Percentiles rank a stretch among this genome's conserved stretches.
phyloP scores from a whole-genome alignment of 2,797 vertebrate species.

The Halcyon badia region DNA sequence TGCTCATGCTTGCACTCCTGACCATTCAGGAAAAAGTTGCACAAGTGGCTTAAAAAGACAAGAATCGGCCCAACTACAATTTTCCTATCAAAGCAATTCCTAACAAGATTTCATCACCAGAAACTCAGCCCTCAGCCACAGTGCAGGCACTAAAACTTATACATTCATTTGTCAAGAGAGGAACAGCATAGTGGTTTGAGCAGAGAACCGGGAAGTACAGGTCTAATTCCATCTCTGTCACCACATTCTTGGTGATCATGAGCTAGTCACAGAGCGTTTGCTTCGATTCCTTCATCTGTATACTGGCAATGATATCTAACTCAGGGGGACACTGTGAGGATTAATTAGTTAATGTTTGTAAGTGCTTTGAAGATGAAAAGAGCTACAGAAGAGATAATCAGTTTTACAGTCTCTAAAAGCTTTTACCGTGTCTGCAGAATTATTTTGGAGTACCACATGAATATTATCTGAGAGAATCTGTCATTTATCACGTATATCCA shows the following conservation, averaged over 20 bases:
- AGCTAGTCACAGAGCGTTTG: slow-evolving; percentile 37
- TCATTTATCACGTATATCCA: slow-evolving; percentile 34
- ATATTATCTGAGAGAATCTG: slow-evolving; percentile 54
- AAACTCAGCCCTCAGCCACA: not conserved
- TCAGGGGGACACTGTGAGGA: slow-evolving; percentile 62
- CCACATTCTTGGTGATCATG: not conserved
- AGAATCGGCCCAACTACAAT: not conserved
- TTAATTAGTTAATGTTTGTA: slow-evolving; percentile 78
- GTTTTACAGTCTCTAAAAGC: slow-evolving; percentile 77
- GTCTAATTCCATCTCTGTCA: not conserved
- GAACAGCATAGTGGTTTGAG: not conserved
- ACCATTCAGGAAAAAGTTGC: not conserved
- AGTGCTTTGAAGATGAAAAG: slow-evolving; percentile 79
- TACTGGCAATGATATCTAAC: slow-evolving; percentile 64
- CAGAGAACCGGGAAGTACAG: not conserved
- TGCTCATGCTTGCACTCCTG: not conserved
- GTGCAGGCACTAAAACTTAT: not conserved
- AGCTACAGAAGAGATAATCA: slow-evolving; percentile 75
- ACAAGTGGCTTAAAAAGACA: not conserved
- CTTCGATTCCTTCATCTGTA: slow-evolving; percentile 58
- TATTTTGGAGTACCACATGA: slow-evolving; percentile 60
- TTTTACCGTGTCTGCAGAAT: slow-evolving; percentile 67
- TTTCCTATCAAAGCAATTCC: not conserved
- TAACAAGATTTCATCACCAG: not conserved
- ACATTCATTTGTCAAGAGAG: not conserved